phyloP scores from a whole-genome alignment of 2,888 invertebrate species.

The Dryadula phaetusa region DNA sequence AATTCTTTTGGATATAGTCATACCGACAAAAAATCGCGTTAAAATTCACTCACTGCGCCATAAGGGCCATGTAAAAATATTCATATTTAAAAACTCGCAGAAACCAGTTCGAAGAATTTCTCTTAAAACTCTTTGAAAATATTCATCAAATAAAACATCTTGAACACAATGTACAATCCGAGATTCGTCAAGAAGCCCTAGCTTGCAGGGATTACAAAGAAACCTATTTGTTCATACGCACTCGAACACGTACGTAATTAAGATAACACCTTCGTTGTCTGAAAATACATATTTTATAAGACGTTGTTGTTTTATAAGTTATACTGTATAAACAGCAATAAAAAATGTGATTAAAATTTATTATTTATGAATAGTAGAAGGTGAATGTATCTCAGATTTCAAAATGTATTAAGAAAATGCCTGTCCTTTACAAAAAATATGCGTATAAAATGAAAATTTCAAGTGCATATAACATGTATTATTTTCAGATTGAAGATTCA shows the following conservation, averaged over 20 bases:
- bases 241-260: conserved; percentile 14
- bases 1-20: no score
- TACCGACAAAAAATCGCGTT: no score
- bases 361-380: no score
- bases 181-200: conserved; percentile 34
- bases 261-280: conserved; percentile 20
- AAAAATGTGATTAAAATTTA: no score
- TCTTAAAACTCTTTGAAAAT: neutral
- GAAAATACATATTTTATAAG: neutral
- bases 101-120: neutral
- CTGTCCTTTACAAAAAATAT: no score
- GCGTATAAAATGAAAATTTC: no score
- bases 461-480: no score
- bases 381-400: no score
- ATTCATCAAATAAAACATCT: neutral
- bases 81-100: neutral
- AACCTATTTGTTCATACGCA: conserved; percentile 30
- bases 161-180: conserved; percentile 10
- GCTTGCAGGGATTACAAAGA: conserved; percentile 32
- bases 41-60: no score
- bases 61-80: no score
- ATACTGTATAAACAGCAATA: neutral
- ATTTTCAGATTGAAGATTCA: conserved; percentile 72
- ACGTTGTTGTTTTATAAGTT: neutral
- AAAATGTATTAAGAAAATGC: no score